These are phyloP conservation scores for Scolanthus callimorphus DNA, from an alignment of 92 coral and sea anemone species.

Conservation along the genomic window DNA sequence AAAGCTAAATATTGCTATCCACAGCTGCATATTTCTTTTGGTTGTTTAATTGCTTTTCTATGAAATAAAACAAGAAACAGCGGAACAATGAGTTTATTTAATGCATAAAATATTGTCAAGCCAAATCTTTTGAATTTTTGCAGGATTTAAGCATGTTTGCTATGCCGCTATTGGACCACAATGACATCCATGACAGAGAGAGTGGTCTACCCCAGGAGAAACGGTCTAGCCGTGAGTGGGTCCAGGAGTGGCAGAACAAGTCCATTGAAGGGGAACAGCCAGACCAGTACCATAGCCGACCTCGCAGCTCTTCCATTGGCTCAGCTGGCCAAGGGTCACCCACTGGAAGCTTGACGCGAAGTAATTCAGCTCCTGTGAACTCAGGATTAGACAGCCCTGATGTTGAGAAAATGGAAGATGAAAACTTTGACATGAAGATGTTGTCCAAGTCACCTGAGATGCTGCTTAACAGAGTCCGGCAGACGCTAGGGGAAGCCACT, in stretches of 20 bases:
- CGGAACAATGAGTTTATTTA: too few relatives aligned
- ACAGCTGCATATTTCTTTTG: too few relatives aligned
- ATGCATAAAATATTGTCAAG: too few relatives aligned
- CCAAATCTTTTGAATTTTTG: not conserved
- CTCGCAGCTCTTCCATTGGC: constrained; percentile 60
- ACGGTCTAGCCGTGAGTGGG: constrained; percentile 88
- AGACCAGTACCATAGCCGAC: constrained; percentile 38
- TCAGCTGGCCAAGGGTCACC: constrained; percentile 54
- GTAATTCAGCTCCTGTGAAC: constrained; percentile 59
- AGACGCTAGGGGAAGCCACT: constrained; percentile 73
- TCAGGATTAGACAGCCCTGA: constrained; percentile 47
- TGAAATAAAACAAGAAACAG: too few relatives aligned
- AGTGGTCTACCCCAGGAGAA: constrained; percentile 60
- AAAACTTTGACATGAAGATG: constrained; percentile 41
- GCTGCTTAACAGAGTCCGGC: constrained; percentile 31
- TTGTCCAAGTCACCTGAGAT: constrained; percentile 34
- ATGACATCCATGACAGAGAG: not conserved
- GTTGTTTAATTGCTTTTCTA: too few relatives aligned
- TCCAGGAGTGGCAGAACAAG: constrained; percentile 84
- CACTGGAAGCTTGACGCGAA: constrained; percentile 52
- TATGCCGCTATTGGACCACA: constrained; percentile 31
- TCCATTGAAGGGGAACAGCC: constrained; percentile 41
- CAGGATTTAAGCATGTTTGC: constrained; percentile 65
- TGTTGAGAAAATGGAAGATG: constrained; percentile 72
- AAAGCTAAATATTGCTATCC: too few relatives aligned